Base-by-base conservation (phyloP, 1,140 invertebrate species). In the Drosophila melanogaster region DNA sequence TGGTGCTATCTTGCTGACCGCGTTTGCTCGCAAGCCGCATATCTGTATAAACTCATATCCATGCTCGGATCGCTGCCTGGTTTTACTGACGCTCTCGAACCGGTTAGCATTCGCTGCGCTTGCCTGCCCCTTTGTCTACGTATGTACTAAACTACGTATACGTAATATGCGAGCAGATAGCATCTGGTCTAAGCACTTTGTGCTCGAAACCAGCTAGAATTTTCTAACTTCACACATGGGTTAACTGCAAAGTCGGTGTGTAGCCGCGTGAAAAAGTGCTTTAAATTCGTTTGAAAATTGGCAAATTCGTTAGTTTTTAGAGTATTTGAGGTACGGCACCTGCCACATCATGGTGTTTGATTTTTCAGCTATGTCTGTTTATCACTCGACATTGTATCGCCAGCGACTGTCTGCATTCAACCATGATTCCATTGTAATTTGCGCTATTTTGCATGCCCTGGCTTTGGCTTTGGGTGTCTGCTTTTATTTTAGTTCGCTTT, bases 381-480 rank as follows among this genome's bases (percentile, higher is more conserved):
- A 79, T 79, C 67, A 64, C 58, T 37, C 47, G 8, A 40, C 58
- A 75, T 53, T 53, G 44, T 51, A 49, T 43, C 17, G 30, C 12
- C 35, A 54, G 61, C n/a, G 53, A 56, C 38, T 57, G 47, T 74
- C 60, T 87, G 81, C 79, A 87, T 86, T 86, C 64, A 83, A 83
- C 64, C 81, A 77, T 87, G 79, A 79, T 81, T 87, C 80, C 69
- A 87, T 85, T 85, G 81, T 81, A 74, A 78, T 86, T 80, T 70
- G 59, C 74, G 69, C 78, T 81, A 74, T 85, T 85, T 86, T 87
- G 81, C 73, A 81, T 86, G 73, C 65, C 65, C 58, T 26, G 33
- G 44, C 50, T 73, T 62, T 38, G 33, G 51, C 50, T 73, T 62
- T 50, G 50, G 66, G 62, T 62, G 43, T 62, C 38, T 74, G 70